Evolutionary conservation across 2,113 vertebrate species (phyloP), one percentile per base, ranked within the genome.

Genomic region (Hepsetus odoe): DNA sequence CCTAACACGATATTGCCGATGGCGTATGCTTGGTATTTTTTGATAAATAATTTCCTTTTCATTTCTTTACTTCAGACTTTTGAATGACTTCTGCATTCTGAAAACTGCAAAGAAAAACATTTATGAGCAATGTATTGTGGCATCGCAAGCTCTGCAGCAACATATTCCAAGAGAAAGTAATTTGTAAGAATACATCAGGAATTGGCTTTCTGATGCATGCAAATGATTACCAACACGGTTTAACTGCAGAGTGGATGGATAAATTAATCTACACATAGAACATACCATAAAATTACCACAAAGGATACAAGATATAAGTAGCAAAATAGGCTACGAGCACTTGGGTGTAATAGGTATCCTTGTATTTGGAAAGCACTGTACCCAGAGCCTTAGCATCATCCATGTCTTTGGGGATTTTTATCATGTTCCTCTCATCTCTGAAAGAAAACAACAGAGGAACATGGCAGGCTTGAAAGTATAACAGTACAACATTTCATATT

Each of bases 301-400:
- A 96, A 99, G 96, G 98, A 99, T 99, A 99, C 98, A 99, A 99
- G 87, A 99, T 67, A 2, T 97, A 99, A 0, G 97, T 99, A 81
- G 97, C 90, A 90, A 99, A 99, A 89, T 98, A 99, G 76, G 97
- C 97, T 85, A 99, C 89, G 88, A 99, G 91, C 79, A 99, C 98
- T 92, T 99, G 95, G 85, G 95, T 95, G 13, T 99, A 99, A 89
- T 96, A 99, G 0, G 96, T 97, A 90, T 99, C 97, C 88, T 99
- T 99, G 77, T 99, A 99, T 87, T 98, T 99, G 79, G 96, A 99
- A 77, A 99, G 92, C 73, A 99, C 97, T 79, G 94, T 98, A 85
- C 97, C 98, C 91, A 99, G 89, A 62, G 97, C 98, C 89, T 99
- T 99, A 83, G 98, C 98, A 87, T 99, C 98, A 72, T 99, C 96